A percentile compares a stretch with the other conserved stretches of the same genome.
Conservation (phyloP, 2,797 vertebrate species). For the Antrozous pallidus region DNA sequence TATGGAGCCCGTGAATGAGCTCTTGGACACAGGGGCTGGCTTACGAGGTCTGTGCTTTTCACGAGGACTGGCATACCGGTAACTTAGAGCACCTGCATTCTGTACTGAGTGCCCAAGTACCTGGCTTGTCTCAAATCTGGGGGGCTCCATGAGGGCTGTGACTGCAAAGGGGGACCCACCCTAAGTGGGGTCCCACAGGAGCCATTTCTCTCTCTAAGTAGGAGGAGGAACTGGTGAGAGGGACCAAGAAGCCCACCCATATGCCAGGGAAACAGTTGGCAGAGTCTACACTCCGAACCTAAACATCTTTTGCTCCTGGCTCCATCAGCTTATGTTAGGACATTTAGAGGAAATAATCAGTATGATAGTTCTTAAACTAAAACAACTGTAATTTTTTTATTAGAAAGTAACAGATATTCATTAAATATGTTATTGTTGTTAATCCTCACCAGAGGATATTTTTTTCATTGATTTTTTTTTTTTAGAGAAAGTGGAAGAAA, state of each 20-base stretch:
- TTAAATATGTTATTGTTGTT: background rate
- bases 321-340: background rate
- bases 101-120: background rate
- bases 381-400: background rate
- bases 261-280: accelerated
- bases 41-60: background rate
- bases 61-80: accelerated
- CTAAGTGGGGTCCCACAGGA: accelerated
- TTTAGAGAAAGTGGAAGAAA: no score
- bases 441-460: no score
- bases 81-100: background rate
- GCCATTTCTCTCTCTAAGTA: accelerated
- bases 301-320: background rate
- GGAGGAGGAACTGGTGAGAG: accelerated
- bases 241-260: no score
- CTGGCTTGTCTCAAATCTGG: background rate
- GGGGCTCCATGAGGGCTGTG: accelerated
- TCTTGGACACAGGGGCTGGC: background rate
- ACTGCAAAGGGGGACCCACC: background rate
- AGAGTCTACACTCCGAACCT: no score
- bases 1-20: accelerated
- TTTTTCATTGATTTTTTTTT: no score
- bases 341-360: background rate
- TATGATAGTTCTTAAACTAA: background rate
- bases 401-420: background rate